Base-by-base conservation (phyloP, 2,797 vertebrate species). In the Gobionotothen gibberifrons region DNA sequence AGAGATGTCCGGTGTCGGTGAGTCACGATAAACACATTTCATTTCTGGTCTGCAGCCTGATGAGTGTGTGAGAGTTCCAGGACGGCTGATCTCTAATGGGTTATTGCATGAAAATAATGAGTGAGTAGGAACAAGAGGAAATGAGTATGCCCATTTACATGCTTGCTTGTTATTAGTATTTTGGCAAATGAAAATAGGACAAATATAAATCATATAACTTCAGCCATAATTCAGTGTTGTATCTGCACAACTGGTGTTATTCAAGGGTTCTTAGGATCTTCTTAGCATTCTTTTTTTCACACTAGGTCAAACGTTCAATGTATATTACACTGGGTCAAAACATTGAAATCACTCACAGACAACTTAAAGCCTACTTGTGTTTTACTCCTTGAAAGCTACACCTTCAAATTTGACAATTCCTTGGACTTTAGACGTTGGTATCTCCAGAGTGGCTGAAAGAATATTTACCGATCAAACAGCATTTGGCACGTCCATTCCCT, bases 1-100 rank as follows among this genome's bases (percentile, higher is more conserved):
- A 4, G 98, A 99, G 89, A 98, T 99, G 97, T 99, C 98, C 60
- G 85, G 96, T 65, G 96, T 99, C 72, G 98, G 98, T 99, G 95
- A 76, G 97, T 97, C 69, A 59, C 63, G 43, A 61, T 17, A 57
- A 66, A 76, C 68, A 71, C 56, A 66, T 59, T 51, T 70, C 54
- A 59, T 49, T 75, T 83, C 62, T 62, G 53, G n/a, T 60, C 82
- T 12, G 78, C 75, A 59, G 82, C 72, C 81, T 76, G 79, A 90
- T 90, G 85, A 85, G 72, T 40, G 77, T 76, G 77, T 65, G 80
- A 75, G 77, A 82, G 85, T 78, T 85, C 78, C 11, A 48, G 85
- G 77, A 82, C 39, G 17, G 65, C 85, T 67, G 67, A 86, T 87
- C 72, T 86, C 81, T 88, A 85, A 90, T 86, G 73, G 84, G 75